phyloP scores from a whole-genome alignment of 2,888 invertebrate species.

The Tetanocera ferruginea region DNA sequence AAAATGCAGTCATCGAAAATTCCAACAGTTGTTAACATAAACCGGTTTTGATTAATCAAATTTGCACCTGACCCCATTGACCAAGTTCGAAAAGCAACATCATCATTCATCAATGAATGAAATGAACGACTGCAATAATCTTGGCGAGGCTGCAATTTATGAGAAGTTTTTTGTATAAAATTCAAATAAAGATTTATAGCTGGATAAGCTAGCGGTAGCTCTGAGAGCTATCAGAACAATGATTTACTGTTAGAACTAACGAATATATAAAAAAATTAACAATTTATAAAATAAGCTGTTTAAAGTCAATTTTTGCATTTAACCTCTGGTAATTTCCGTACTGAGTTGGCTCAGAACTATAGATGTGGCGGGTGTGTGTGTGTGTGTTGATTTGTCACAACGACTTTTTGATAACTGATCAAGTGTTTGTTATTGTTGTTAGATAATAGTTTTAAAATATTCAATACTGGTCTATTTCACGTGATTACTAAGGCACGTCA shows the following conservation, averaged over 20 bases:
- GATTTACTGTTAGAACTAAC: no score
- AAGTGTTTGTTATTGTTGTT: no score
- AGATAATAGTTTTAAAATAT: not conserved
- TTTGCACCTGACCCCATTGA: constrained; percentile 26
- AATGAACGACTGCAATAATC: not conserved
- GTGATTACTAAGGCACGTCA: not conserved
- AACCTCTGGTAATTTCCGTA: no score
- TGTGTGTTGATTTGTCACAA: not conserved
- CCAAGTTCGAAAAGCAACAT: constrained; percentile 1
- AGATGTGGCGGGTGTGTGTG: no score
- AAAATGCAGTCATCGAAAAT: no score
- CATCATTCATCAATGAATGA: not conserved
- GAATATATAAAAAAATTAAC: no score
- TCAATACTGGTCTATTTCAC: not conserved
- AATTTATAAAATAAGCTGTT: no score
- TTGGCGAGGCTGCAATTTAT: not conserved
- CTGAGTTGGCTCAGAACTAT: no score
- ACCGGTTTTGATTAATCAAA: constrained; percentile 7
- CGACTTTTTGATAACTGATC: no score
- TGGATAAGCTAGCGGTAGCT: not conserved
- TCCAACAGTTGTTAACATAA: not conserved
- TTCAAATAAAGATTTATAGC: not conserved
- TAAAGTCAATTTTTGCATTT: no score
- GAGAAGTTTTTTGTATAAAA: not conserved
- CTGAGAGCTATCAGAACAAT: not conserved